Percentiles rank a stretch among this genome's conserved stretches.
These are phyloP conservation scores for Chiridota heheva DNA, from an alignment of 35 echinoderm and acorn worm species.

Conservation along the genomic window DNA sequence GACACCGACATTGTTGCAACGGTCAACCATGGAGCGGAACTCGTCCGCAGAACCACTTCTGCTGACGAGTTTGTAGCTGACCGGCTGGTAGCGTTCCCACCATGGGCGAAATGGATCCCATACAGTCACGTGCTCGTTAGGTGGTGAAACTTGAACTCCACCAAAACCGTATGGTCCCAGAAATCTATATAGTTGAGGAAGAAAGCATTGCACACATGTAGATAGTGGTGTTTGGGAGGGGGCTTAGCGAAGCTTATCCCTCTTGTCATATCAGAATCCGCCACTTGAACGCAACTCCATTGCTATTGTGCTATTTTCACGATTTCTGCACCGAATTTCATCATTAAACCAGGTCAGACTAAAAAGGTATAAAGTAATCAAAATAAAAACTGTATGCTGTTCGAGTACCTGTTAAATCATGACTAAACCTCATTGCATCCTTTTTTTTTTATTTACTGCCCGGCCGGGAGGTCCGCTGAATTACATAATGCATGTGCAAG, in stretches of 20 bases:
- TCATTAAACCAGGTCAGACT: neutral
- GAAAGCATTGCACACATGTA: neutral
- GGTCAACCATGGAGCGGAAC: conserved; percentile 55
- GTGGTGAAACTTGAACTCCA: conserved; percentile 77
- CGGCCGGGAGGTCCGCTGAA: no score
- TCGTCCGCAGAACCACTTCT: conserved; percentile 54
- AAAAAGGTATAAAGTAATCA: neutral
- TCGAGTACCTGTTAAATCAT: no score
- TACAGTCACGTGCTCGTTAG: conserved; percentile 59
- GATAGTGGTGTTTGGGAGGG: neutral
- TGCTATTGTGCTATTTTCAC: neutral
- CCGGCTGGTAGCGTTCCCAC: conserved; percentile 75
- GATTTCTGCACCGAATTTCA: no score
- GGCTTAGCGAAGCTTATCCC: neutral
- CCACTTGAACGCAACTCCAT: neutral
- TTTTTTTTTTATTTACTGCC: no score
- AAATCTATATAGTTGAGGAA: conserved; percentile 21
- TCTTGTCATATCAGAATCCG: neutral
- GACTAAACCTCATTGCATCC: no score
- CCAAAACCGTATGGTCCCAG: conserved; percentile 72
- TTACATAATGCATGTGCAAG: no score
- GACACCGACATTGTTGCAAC: conserved; percentile 76
- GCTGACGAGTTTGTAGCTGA: conserved; percentile 70
- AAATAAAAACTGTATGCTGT: no score
- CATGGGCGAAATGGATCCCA: conserved; percentile 48